A percentile compares a stretch with the other conserved stretches of the same genome.
Conservation (phyloP, 2,113 vertebrate genomes). For the Actinemys pallida region DNA sequence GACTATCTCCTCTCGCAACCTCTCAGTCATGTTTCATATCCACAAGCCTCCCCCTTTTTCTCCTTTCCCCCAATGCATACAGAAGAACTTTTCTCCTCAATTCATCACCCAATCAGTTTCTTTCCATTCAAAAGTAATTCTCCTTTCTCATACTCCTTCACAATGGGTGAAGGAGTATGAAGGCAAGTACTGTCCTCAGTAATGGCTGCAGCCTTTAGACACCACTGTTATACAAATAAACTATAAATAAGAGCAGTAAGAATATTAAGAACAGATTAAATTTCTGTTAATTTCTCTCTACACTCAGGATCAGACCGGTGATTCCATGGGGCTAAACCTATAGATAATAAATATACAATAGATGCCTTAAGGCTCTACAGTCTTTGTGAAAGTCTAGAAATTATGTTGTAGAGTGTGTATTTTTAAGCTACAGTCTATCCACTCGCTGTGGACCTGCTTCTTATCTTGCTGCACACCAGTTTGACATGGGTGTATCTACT, state of each 20-base stretch:
- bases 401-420: not conserved
- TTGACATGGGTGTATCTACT: slow-evolving; percentile 25
- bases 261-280: not conserved
- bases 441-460: not conserved
- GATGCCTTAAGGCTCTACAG: not conserved
- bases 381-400: slow-evolving; percentile 11
- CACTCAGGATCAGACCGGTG: not conserved
- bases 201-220: not conserved
- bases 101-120: rapidly evolving
- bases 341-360: not conserved
- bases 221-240: not conserved
- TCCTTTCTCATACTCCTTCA: not conserved
- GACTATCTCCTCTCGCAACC: not conserved
- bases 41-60: not conserved
- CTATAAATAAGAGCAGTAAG: not conserved
- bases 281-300: not conserved
- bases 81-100: not conserved
- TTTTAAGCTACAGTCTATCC: slow-evolving; percentile 14
- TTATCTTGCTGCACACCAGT: not conserved
- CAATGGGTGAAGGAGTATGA: not conserved
- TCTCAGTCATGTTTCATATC: not conserved
- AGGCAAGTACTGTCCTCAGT: not conserved
- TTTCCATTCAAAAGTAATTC: not conserved
- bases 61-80: rapidly evolving
- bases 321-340: not conserved